Percentiles rank a stretch among this genome's conserved stretches.
Conservation (phyloP, 2,797 vertebrate species). For the Lophura swinhoii region DNA sequence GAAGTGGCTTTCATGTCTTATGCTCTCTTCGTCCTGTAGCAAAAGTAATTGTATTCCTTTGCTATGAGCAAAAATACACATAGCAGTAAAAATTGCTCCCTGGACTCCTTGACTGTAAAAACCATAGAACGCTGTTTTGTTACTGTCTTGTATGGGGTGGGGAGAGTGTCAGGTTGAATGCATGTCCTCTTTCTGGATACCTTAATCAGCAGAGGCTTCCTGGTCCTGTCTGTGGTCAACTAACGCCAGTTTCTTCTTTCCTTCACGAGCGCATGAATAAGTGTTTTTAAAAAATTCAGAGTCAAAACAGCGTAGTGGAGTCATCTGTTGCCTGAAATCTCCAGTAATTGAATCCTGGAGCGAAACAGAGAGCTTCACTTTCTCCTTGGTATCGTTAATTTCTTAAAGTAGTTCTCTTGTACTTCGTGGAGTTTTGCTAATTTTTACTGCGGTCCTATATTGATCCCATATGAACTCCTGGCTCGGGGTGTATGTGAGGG, state of each 20-base stretch:
- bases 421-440: neutral
- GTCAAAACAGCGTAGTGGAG: neutral
- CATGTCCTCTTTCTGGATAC: neutral
- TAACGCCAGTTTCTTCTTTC: neutral
- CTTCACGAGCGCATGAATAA: neutral
- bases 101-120: neutral
- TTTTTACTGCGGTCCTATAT: neutral
- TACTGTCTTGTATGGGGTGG: neutral
- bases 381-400: neutral
- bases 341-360: neutral
- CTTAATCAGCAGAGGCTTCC: neutral
- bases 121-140: neutral
- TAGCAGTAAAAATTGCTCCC: neutral
- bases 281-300: neutral
- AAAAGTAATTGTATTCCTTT: conserved; percentile 8
- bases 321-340: neutral
- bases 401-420: neutral
- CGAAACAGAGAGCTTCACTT: neutral
- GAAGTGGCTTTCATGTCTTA: neutral
- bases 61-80: too few relatives aligned
- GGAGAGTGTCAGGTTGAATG: rapidly evolving
- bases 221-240: neutral
- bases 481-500: neutral
- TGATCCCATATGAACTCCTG: rapidly evolving
- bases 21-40: neutral